Evolutionary conservation across 2,113 vertebrate genomes (phyloP).

Genomic region (Hippopotamus amphibius): DNA sequence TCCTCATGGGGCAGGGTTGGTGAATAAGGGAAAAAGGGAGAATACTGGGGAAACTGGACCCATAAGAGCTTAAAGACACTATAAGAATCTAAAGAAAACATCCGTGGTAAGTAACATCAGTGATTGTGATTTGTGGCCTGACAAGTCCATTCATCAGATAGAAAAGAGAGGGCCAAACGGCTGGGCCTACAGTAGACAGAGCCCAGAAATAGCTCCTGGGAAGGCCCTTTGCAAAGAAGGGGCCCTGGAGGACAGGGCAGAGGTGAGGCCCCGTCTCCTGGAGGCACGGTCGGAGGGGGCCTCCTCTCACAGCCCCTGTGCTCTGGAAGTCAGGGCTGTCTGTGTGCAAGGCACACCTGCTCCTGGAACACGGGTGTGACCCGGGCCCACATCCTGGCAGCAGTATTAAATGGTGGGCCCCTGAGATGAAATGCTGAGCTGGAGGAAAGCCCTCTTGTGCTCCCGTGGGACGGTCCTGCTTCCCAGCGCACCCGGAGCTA

Average conservation of each 20-base stretch:
- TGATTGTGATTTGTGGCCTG: neutral
- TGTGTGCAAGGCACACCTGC: neutral
- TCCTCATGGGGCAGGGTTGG: neutral
- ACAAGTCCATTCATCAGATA: neutral
- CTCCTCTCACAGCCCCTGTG: accelerated
- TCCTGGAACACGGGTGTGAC: neutral
- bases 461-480: neutral
- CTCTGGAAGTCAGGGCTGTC: neutral
- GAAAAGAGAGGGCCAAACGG: neutral
- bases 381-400: no score
- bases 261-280: neutral
- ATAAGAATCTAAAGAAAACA: neutral
- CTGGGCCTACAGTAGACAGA: neutral
- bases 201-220: neutral
- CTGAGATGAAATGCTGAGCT: neutral
- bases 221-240: neutral
- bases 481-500: neutral
- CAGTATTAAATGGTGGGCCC: neutral
- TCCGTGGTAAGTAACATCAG: neutral
- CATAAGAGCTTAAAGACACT: neutral
- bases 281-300: neutral
- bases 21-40: neutral
- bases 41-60: neutral
- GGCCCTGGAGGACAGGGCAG: neutral
- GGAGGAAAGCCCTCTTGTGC: accelerated